Evolutionary conservation across 2,888 invertebrate genomes (phyloP).

Genomic region (Hyalella azteca): DNA sequence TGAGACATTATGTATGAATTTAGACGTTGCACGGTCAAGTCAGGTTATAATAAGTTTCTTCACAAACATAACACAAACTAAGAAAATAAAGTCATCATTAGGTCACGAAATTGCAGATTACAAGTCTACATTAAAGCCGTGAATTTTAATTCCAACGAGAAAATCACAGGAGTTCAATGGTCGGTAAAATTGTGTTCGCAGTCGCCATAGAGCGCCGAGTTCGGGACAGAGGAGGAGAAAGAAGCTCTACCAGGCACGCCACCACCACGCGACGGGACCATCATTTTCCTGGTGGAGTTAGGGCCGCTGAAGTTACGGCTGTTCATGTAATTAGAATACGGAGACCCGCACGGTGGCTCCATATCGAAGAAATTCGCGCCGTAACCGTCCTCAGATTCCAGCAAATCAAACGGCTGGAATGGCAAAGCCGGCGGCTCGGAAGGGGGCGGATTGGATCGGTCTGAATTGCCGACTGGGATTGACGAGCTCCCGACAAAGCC

Average conservation of each 20-base stretch:
- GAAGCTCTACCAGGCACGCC: neutral
- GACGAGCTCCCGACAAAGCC: neutral
- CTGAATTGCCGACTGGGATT: neutral
- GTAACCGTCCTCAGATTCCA: neutral
- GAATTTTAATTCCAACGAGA: too few species aligned
- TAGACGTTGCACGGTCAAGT: too few species aligned
- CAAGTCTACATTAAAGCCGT: too few species aligned
- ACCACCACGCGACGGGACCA: neutral
- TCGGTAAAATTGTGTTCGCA: too few species aligned
- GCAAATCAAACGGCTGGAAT: conserved; percentile 1
- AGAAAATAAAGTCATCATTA: too few species aligned
- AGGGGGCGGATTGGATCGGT: neutral
- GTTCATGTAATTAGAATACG: neutral
- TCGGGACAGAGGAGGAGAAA: neutral
- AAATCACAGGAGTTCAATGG: too few species aligned
- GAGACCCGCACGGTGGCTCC: conserved; percentile 2
- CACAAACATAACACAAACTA: too few species aligned
- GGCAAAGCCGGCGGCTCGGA: neutral
- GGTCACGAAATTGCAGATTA: too few species aligned
- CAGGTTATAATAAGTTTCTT: too few species aligned
- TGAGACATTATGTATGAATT: too few species aligned
- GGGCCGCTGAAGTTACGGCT: neutral
- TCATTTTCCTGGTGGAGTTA: neutral
- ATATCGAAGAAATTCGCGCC: neutral
- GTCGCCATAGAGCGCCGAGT: neutral